These are phyloP conservation scores for Meta bourneti DNA, from an alignment of 2,888 invertebrate genomes.

Conservation along the genomic window DNA sequence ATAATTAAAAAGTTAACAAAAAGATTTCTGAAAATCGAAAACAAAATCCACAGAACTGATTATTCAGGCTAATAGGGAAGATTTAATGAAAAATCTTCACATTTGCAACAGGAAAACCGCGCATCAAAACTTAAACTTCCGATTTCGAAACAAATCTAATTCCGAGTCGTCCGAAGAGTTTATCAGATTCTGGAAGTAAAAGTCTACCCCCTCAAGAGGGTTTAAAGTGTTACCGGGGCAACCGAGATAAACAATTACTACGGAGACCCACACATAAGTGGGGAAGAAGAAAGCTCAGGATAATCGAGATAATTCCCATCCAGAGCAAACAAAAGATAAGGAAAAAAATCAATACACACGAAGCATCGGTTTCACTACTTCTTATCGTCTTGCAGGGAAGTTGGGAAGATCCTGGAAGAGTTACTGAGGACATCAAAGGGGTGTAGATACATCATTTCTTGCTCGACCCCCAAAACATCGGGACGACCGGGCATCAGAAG, in stretches of 20 bases:
- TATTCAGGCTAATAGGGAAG: no score
- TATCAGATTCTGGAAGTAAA: neutral
- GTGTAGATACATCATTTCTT: no score
- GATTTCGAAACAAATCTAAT: neutral
- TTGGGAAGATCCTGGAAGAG: no score
- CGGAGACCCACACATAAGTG: neutral
- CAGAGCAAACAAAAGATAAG: neutral
- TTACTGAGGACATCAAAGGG: no score
- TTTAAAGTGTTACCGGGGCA: neutral
- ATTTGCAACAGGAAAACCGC: no score
- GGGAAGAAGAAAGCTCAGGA: neutral
- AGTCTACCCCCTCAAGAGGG: neutral
- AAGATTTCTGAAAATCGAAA: no score
- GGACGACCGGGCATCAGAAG: no score
- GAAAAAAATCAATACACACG: neutral
- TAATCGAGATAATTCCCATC: neutral
- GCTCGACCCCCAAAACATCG: no score
- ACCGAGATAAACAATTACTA: neutral
- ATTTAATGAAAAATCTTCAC: no score
- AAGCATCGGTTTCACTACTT: neutral
- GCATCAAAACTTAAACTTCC: no score
- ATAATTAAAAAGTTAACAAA: no score
- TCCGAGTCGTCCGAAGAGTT: neutral
- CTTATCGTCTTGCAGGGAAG: neutral
- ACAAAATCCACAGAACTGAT: no score